Conservation (phyloP, 2,797 vertebrate species). For the Phaenicophaeus curvirostris region DNA sequence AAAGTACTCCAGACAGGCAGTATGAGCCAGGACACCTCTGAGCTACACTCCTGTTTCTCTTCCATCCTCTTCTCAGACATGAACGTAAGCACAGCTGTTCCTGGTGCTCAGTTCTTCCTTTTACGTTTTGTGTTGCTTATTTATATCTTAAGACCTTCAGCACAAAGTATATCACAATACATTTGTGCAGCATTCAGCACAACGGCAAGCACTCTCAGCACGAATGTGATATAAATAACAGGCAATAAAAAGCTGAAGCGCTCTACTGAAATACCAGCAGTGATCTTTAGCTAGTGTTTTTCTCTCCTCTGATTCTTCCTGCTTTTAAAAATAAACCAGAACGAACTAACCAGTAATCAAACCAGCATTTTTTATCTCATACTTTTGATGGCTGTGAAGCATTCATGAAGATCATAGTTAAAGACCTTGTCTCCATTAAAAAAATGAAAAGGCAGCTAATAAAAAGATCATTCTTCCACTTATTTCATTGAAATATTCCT, state of each 20-base stretch:
- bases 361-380: background rate
- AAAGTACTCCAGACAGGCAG: background rate
- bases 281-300: conserved; percentile 3
- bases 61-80: background rate
- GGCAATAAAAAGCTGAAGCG: conserved; percentile 21
- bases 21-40: background rate
- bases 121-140: background rate
- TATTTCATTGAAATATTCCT: background rate
- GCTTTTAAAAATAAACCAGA: conserved; percentile 26
- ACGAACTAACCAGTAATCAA: background rate
- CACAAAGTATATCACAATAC: background rate
- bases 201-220: conserved; percentile 10
- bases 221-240: conserved; percentile 42
- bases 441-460: background rate
- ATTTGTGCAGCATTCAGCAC: background rate
- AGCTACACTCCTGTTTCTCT: background rate
- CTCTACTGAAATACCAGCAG: conserved; percentile 30
- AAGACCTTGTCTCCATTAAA: background rate
- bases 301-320: background rate
- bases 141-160: conserved; percentile 21
- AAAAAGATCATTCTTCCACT: background rate
- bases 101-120: background rate
- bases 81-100: background rate
- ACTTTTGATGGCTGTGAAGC: background rate
- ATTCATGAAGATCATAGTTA: background rate